Conservation (phyloP, 2,797 vertebrate genomes). For the Enteromius viviparus region DNA sequence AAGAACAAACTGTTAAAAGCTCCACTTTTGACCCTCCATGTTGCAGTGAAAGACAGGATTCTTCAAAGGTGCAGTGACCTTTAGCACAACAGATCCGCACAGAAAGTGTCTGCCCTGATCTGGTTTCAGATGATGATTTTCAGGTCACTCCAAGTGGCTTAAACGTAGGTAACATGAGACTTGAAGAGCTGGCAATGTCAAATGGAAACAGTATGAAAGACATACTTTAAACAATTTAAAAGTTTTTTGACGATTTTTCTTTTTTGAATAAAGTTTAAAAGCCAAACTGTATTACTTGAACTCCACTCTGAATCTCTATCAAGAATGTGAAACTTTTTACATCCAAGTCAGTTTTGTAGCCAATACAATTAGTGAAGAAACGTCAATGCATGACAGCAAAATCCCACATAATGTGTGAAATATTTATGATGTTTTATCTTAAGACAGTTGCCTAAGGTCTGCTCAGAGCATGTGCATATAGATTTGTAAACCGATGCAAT, state of each 20-base stretch:
- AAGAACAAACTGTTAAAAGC: slow-evolving; percentile 50
- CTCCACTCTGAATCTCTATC: neutral
- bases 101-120: slow-evolving; percentile 29
- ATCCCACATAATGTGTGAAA: neutral
- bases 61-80: slow-evolving; percentile 61
- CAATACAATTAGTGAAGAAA: slow-evolving; percentile 22
- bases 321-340: slow-evolving; percentile 1
- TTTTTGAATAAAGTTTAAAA: neutral
- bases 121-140: slow-evolving; percentile 38
- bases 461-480: slow-evolving; percentile 25
- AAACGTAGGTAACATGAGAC: neutral
- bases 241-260: neutral
- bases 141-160: slow-evolving; percentile 1
- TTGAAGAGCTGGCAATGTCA: too few relatives aligned
- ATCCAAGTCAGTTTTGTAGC: neutral
- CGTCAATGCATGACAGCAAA: neutral
- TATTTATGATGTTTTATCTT: neutral
- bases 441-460: slow-evolving; percentile 37
- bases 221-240: neutral
- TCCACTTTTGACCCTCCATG: slow-evolving; percentile 51
- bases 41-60: slow-evolving; percentile 46
- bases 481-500: slow-evolving; percentile 31
- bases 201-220: neutral
- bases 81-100: slow-evolving; percentile 41
- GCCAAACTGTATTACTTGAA: neutral